A percentile compares a stretch with the other conserved stretches of the same genome.
Conservation (phyloP, 2,888 invertebrate genomes). For the Rugalucina vietnamica region DNA sequence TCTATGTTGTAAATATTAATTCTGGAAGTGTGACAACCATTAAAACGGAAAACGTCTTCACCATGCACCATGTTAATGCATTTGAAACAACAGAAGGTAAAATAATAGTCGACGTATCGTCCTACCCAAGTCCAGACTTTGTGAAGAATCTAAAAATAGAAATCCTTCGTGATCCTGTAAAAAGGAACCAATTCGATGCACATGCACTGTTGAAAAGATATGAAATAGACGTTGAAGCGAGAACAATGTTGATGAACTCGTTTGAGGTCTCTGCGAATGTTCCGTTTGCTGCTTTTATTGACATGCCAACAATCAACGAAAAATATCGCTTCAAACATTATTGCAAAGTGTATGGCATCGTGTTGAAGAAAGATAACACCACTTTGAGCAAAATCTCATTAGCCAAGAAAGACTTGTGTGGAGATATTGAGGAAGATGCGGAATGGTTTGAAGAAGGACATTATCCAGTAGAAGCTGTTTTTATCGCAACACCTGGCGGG, state of each 20-base stretch:
- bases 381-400: conserved; percentile 71
- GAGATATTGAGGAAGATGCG: conserved; percentile 56
- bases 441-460: conserved; percentile 69
- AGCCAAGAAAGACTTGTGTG: conserved; percentile 80
- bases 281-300: conserved; percentile 69
- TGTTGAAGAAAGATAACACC: conserved; percentile 73
- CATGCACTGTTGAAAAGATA: conserved; percentile 73
- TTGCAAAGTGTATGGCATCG: conserved; percentile 79
- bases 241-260: conserved; percentile 32
- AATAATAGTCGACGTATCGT: conserved; percentile 75
- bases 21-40: conserved; percentile 66
- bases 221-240: conserved; percentile 64
- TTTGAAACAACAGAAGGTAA: conserved; percentile 66
- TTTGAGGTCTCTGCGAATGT: conserved; percentile 52
- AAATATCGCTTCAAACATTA: conserved; percentile 71
- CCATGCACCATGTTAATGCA: conserved; percentile 81
- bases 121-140: conserved; percentile 75
- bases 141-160: conserved; percentile 72
- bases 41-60: conserved; percentile 71
- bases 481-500: conserved; percentile 72
- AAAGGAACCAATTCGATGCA: conserved; percentile 69
- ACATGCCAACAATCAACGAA: conserved; percentile 81
- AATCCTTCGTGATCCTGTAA: conserved; percentile 64
- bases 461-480: conserved; percentile 79
- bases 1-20: conserved; percentile 74